phyloP scores from a whole-genome alignment of 2,113 vertebrate genomes.

The Pterocles orientalis region DNA sequence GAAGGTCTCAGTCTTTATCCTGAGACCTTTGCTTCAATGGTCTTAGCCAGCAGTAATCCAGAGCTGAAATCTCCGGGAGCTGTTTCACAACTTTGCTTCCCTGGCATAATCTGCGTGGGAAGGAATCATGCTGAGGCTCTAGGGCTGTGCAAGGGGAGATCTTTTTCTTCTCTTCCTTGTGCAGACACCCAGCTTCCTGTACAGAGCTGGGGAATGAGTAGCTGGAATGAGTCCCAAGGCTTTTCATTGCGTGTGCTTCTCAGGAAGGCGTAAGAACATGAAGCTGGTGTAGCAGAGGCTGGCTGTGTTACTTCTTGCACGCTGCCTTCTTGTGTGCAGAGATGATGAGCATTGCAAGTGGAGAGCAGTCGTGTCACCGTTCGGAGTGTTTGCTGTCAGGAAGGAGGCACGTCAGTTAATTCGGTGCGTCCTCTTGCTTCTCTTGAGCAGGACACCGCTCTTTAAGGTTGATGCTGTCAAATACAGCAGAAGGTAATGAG shows the following conservation, averaged over 20 bases:
- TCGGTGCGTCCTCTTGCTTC: accelerated
- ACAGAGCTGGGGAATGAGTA: neutral
- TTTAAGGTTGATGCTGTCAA: neutral
- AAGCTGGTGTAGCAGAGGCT: neutral
- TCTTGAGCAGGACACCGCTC: neutral
- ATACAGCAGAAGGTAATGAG: neutral
- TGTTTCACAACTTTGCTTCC: neutral
- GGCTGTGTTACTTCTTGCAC: accelerated
- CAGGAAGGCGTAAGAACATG: accelerated
- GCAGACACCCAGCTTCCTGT: neutral
- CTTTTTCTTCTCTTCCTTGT: neutral
- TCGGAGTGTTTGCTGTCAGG: neutral
- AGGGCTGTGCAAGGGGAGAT: neutral
- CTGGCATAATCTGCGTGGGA: neutral
- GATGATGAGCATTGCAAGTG: accelerated
- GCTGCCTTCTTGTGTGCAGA: neutral
- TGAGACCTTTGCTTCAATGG: neutral
- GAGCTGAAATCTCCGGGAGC: neutral
- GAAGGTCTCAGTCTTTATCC: neutral
- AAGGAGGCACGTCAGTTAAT: neutral
- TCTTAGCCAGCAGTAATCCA: neutral
- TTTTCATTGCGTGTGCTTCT: neutral
- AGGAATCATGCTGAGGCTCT: neutral
- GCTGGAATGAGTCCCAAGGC: neutral
- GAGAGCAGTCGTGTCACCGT: accelerated